A percentile compares a stretch with the other conserved stretches of the same genome.
phyloP scores from a whole-genome alignment of 2,113 vertebrate genomes.

The Mesitornis unicolor region DNA sequence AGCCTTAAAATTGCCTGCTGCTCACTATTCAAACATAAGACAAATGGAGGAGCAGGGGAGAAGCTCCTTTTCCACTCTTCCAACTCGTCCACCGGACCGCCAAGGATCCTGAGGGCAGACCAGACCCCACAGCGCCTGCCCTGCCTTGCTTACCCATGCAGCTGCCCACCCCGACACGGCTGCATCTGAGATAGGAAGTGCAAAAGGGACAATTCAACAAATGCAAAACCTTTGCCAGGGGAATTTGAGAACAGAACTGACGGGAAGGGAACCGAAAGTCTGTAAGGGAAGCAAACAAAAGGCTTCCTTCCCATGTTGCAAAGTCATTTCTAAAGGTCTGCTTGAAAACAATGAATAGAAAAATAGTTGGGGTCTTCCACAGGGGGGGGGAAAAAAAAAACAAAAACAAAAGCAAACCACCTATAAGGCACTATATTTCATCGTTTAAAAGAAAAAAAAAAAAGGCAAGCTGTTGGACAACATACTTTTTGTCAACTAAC shows the following conservation, averaged over 20 bases:
- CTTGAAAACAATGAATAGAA: neutral
- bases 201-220: neutral
- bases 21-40: neutral
- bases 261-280: neutral
- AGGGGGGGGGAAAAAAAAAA: neutral
- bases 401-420: neutral
- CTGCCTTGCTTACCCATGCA: accelerated
- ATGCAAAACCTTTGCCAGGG: neutral
- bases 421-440: neutral
- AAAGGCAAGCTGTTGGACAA: neutral
- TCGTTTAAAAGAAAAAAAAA: neutral
- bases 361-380: neutral
- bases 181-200: neutral
- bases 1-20: neutral
- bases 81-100: neutral
- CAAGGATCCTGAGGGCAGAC: accelerated
- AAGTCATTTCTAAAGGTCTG: neutral
- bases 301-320: neutral
- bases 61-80: neutral
- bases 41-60: neutral
- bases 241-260: accelerated
- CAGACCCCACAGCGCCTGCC: neutral
- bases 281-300: neutral
- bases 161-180: accelerated
- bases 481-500: neutral